Base-by-base conservation (phyloP, 2,113 vertebrate genomes). In the Sorex fumeus region DNA sequence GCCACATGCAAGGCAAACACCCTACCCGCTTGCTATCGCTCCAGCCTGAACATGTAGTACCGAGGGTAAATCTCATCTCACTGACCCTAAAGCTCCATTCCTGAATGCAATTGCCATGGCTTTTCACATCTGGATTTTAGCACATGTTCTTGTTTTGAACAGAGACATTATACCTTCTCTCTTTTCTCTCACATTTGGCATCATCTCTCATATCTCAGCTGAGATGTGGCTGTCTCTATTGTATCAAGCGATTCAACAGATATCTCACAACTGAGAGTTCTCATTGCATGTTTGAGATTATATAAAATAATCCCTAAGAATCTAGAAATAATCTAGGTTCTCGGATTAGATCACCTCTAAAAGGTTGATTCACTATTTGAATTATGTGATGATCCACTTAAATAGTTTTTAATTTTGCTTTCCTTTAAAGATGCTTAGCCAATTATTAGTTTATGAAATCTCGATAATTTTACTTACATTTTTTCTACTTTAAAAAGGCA, bases 381-480 rank as follows among this genome's bases (percentile, higher is more conserved):
- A 34, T 70, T 34, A 32, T 70, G 5, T 67, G 30, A 67, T 30
- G 64, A 28, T 30, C 23, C 7, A 27, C 9, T 66, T 28, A 66
- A 50, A 66, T 66, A 40, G 40, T 40, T 40, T 40, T 40, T 40
- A 40, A 40, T 40, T 30, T 66, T 27, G 7, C 27, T 66, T 30
- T 66, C 47, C 9, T 50, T 50, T 50, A 70, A 32, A 70, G n/a
- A 34, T 70, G 32, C 16, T 70, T 32, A 25, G 53, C 6, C 7
- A 83, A 72, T 27, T 53, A 30, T 19, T 70, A 78, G 23, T 21
- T 34, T 53, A 72, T 43, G 72, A 72, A 83, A 57, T 11, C 16
- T 77, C 47, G 76, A 72, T 77, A 50, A 53, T 83, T 83, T 36
- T 66, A 62, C 60, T 69, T 50, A 36, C 28, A 66, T 77, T 82